These are phyloP conservation scores for Drosophila pseudoananassae DNA, from an alignment of 1,140 invertebrate genomes.

Conservation along the genomic window DNA sequence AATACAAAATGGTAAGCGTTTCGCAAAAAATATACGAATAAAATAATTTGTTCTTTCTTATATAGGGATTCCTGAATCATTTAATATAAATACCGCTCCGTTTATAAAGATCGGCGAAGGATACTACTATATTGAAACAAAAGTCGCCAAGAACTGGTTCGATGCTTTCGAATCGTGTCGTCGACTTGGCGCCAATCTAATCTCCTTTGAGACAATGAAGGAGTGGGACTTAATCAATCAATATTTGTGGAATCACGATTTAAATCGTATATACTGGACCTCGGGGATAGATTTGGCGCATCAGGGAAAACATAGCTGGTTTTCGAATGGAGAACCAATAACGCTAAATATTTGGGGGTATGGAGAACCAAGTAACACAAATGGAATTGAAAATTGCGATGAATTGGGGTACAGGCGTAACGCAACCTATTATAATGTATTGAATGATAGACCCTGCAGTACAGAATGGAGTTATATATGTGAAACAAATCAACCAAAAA, in stretches of 20 bases:
- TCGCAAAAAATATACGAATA: too few relatives aligned
- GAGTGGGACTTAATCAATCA: conserved; percentile 8
- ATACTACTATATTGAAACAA: conserved; percentile 3
- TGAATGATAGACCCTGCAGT: neutral
- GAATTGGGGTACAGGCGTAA: neutral
- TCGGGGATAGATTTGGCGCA: conserved; percentile 15
- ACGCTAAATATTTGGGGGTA: conserved; percentile 12
- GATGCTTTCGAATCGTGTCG: conserved; percentile 13
- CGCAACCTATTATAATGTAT: neutral
- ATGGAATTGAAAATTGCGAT: conserved; percentile 12
- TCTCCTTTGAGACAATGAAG: conserved; percentile 6
- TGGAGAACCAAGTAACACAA: conserved; percentile 25
- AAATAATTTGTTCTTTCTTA: too few relatives aligned
- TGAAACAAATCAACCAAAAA: neutral
- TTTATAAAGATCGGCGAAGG: neutral
- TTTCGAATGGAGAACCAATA: conserved; percentile 2
- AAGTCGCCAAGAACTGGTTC: conserved; percentile 14
- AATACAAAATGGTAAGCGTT: too few relatives aligned
- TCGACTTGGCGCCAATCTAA: conserved; percentile 9
- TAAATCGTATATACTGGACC: conserved; percentile 15
- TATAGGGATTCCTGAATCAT: neutral
- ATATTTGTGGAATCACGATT: neutral
- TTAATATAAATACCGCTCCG: neutral
- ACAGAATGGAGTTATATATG: neutral
- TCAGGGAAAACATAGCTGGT: conserved; percentile 17